Base-by-base conservation (phyloP, 2,113 vertebrate genomes). In the Sus scrofa region DNA sequence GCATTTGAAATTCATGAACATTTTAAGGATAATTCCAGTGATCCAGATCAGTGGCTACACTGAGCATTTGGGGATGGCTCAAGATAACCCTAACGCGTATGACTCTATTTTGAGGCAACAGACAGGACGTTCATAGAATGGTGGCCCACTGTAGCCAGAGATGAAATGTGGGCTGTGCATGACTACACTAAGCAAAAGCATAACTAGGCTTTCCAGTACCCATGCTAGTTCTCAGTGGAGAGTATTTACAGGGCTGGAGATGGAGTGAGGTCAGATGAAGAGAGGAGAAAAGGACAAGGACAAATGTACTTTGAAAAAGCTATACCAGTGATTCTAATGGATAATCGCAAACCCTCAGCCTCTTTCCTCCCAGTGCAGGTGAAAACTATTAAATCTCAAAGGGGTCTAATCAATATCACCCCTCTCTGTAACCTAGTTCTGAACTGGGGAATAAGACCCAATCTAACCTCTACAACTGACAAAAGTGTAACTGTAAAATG, bases 21-120 rank as follows among this genome's bases (percentile, higher is more conserved):
- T 86, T 60, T 90, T 86, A 93, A 56, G 16, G 22, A 6, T 30
- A 67, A 87, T 87, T 90, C 52, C 27, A 89, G 15, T 79, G 87
- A 86, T 27, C 58, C 56, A 89, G 24, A 92, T n/a, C 63, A 90
- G 75, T 16, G 67, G 34, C 16, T 70, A 62, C 3, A 50, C n/a
- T 37, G 67, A 92, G 12, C 27, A 88, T 2, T 88, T 22, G 75
- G 3, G 26, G 60, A 32, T 1, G 26, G 32, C 34, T 56, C 6
- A 39, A 37, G 11, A 84, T 70, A 82, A 34, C 4, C 4, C 3
- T 70, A 44, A 70, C 50, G 10, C 24, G 3, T 77, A 5, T 63
- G 50, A 74, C 26, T 54, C 39, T 12, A 87, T 22, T 9, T 14
- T 7, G n/a, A 92, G 52, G 7, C 37, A 90, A 85, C 7, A 88